phyloP scores from a whole-genome alignment of 2,888 invertebrate genomes.

The Hydroisotoma schaefferi region DNA sequence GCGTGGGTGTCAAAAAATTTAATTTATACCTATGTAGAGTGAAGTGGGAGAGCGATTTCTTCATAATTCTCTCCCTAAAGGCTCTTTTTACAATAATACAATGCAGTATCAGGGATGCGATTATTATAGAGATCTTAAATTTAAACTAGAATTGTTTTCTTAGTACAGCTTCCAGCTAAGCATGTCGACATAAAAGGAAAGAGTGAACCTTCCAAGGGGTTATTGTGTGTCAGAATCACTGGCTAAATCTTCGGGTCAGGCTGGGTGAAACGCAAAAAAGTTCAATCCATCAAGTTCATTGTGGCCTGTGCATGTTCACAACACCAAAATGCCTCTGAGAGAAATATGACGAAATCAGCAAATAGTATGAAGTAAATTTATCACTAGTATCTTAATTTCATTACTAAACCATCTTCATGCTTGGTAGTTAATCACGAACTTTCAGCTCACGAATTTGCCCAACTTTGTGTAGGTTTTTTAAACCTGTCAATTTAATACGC shows the following conservation, averaged over 20 bases:
- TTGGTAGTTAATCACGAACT: no score
- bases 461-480: no score
- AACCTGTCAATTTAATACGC: no score
- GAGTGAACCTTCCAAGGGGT: not conserved
- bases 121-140: slow-evolving; percentile 8
- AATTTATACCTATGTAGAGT: slow-evolving; percentile 25
- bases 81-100: not conserved
- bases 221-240: slow-evolving; percentile 4
- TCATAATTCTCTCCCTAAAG: not conserved
- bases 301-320: no score
- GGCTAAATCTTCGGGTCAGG: slow-evolving; percentile 4
- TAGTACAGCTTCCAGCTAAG: not conserved
- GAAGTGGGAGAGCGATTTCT: slow-evolving; percentile 28
- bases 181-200: not conserved
- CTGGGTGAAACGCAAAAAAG: not conserved
- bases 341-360: not conserved
- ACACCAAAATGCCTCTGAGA: not conserved
- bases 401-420: no score
- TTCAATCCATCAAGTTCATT: slow-evolving; percentile 3
- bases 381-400: no score
- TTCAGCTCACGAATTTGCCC: no score
- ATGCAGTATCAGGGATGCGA: not conserved
- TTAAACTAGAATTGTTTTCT: slow-evolving; percentile 11
- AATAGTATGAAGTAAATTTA: no score
- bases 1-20: slow-evolving; percentile 34